These are phyloP conservation scores for Drosophila paucipuncta DNA, from an alignment of 2,888 invertebrate species.

Conservation along the genomic window DNA sequence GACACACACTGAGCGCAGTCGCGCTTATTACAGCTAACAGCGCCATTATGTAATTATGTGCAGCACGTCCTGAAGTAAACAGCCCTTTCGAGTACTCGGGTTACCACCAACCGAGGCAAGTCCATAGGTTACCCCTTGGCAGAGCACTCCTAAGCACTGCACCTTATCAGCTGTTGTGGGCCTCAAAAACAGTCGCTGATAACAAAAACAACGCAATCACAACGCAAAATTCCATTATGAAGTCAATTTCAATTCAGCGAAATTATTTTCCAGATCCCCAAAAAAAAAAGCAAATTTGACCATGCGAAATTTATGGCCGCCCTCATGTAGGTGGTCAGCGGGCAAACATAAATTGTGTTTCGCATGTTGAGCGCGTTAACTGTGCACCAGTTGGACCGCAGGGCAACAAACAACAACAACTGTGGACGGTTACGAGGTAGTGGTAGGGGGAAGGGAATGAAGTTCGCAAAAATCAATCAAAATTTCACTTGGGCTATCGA, in stretches of 20 bases:
- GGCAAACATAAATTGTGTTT: conserved; percentile 59
- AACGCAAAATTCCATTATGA: conserved; percentile 33
- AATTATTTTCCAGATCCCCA: conserved; percentile 6
- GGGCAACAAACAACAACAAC: conserved; percentile 10
- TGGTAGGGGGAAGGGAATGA: not conserved
- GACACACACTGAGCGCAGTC: conserved; percentile 75
- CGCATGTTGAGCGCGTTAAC: conserved; percentile 33
- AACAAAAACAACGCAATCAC: conserved; percentile 20
- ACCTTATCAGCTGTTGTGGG: conserved; percentile 30
- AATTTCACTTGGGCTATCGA: conserved; percentile 61
- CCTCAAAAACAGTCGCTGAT: conserved; percentile 29
- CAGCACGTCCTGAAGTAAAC: conserved; percentile 41
- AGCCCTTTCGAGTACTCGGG: conserved; percentile 36
- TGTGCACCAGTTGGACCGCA: conserved; percentile 36
- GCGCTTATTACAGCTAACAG: conserved; percentile 80
- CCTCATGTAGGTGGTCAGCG: conserved; percentile 64
- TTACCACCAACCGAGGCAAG: conserved; percentile 49
- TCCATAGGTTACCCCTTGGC: conserved; percentile 25
- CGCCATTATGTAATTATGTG: conserved; percentile 80
- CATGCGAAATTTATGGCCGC: conserved; percentile 46
- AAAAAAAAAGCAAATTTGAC: conserved; percentile 12
- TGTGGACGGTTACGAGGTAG: not conserved
- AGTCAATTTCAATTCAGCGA: conserved; percentile 27
- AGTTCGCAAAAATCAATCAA: conserved; percentile 74
- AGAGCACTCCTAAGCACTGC: not conserved